Conservation (phyloP, 2,113 vertebrate species). For the Platycercus adscitus region DNA sequence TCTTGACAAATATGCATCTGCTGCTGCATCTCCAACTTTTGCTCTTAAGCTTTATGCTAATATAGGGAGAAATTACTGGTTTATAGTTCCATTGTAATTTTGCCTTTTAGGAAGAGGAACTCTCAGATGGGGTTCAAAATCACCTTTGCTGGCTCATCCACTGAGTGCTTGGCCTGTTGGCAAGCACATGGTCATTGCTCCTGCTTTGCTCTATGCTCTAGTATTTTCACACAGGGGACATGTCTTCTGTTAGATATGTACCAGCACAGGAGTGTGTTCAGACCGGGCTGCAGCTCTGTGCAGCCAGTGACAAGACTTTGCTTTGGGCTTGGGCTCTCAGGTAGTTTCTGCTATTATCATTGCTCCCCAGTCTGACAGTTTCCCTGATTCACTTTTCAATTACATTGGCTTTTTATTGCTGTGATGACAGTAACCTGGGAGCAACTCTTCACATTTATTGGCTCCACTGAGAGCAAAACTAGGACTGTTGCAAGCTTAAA, state of each 20-base stretch:
- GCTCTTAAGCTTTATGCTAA: background rate
- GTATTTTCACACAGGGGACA: background rate
- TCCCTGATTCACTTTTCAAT: slow-evolving; percentile 50
- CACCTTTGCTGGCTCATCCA: background rate
- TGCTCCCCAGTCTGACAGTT: background rate
- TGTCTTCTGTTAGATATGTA: accelerated
- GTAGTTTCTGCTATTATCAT: background rate
- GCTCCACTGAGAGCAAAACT: background rate
- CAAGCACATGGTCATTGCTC: background rate
- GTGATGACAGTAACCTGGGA: slow-evolving; percentile 33
- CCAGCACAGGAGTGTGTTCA: background rate
- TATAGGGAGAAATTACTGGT: background rate
- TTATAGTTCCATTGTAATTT: background rate
- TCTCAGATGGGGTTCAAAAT: background rate
- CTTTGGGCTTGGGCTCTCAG: background rate
- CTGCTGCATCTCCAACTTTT: background rate
- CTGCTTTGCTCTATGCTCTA: background rate
- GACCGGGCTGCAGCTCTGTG: background rate
- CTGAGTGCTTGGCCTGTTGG: background rate
- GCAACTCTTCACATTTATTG: slow-evolving; percentile 40
- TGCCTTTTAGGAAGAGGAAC: background rate
- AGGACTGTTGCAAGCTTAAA: background rate
- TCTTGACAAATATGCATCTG: background rate
- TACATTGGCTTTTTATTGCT: slow-evolving; percentile 19
- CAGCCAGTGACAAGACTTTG: background rate